phyloP scores from a whole-genome alignment of 2,113 vertebrate species.

The Picathartes gymnocephalus region DNA sequence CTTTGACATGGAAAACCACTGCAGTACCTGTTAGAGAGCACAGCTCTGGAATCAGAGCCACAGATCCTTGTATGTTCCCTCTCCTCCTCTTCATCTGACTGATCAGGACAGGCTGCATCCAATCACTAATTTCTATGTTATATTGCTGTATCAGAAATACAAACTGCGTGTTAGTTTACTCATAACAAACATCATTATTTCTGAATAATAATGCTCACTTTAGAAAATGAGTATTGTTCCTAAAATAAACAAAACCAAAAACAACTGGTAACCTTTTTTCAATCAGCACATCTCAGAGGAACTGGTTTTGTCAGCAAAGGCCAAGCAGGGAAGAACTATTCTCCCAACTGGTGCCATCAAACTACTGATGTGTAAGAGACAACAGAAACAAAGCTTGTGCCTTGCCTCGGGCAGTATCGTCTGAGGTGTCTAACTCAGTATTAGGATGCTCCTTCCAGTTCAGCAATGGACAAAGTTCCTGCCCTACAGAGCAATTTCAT shows the following conservation, averaged over 20 bases:
- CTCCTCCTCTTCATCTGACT: slow-evolving; percentile 78
- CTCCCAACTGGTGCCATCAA: not conserved
- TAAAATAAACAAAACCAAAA: not conserved
- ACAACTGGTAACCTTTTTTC: not conserved
- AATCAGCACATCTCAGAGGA: not conserved
- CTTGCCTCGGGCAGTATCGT: not conserved
- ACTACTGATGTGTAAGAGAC: not conserved
- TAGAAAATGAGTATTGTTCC: not conserved
- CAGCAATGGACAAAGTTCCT: not conserved
- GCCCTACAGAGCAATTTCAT: not conserved
- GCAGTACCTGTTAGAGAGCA: slow-evolving; percentile 89
- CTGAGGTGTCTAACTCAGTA: not conserved
- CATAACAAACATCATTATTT: not conserved
- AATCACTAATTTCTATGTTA: slow-evolving; percentile 80
- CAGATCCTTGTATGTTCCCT: slow-evolving; percentile 72
- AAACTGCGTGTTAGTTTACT: not conserved
- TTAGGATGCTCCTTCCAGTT: not conserved
- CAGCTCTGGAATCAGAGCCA: slow-evolving; percentile 88
- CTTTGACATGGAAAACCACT: not conserved
- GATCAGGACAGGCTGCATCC: slow-evolving; percentile 84
- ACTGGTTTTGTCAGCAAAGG: not conserved
- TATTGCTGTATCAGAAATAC: slow-evolving; percentile 80
- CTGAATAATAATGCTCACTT: not conserved
- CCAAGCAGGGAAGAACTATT: not conserved
- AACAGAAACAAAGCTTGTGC: not conserved